phyloP scores from a whole-genome alignment of 2,797 vertebrate species.

The Myiotriccus ornatus region DNA sequence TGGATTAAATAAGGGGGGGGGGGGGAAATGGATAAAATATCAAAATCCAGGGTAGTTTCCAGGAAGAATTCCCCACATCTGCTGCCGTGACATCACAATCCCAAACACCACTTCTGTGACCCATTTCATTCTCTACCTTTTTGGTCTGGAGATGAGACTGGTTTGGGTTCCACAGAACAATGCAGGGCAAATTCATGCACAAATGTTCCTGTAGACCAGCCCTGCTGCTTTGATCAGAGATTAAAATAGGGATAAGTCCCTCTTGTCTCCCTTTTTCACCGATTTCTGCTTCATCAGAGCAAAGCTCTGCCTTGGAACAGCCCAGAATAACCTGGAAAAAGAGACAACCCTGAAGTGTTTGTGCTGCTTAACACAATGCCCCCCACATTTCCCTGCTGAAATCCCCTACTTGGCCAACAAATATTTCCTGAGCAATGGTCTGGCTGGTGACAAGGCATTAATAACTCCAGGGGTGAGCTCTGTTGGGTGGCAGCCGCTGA shows the following conservation, averaged over 20 bases:
- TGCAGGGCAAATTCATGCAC: background rate
- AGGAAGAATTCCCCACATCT: background rate
- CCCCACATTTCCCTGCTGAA: background rate
- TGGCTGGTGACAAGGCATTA: background rate
- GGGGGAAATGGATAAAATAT: background rate
- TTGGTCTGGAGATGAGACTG: background rate
- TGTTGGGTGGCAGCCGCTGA: background rate
- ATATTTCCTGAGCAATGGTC: background rate
- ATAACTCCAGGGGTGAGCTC: background rate
- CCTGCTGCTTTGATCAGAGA: background rate
- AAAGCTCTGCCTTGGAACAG: background rate
- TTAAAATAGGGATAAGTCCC: background rate
- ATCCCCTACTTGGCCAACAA: background rate
- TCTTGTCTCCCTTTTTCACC: background rate
- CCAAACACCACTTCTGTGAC: background rate
- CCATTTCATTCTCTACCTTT: background rate
- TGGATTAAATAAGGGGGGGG: too few relatives aligned
- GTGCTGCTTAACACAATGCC: background rate
- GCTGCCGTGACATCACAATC: background rate
- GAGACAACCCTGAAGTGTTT: background rate
- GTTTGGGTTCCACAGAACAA: background rate
- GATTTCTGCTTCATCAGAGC: background rate
- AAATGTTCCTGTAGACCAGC: background rate
- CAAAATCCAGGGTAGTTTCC: background rate
- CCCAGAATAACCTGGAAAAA: background rate